A percentile compares a stretch with the other conserved stretches of the same genome.
phyloP scores from a whole-genome alignment of 2,888 invertebrate species.

The Suillia variegata region DNA sequence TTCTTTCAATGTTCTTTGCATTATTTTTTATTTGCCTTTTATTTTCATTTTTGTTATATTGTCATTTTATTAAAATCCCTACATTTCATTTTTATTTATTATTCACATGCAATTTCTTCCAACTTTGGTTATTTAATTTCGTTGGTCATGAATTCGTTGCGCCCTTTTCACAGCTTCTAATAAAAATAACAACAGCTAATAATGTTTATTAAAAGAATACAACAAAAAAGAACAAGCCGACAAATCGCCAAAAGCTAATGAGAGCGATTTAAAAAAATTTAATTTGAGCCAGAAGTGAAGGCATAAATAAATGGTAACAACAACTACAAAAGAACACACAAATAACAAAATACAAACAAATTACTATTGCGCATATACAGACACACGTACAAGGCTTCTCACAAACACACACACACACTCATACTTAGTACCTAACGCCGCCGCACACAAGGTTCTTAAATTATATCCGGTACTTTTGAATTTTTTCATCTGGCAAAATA shows the following conservation, averaged over 20 bases:
- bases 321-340: not conserved
- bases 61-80: too few relatives aligned
- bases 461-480: not conserved
- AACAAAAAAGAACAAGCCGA: too few relatives aligned
- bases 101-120: too few relatives aligned
- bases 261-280: conserved; percentile 20
- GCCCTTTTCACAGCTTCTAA: too few relatives aligned
- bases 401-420: not conserved
- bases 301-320: not conserved
- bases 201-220: too few relatives aligned
- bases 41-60: too few relatives aligned
- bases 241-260: conserved; percentile 15
- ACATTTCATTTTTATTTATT: too few relatives aligned
- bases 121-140: too few relatives aligned
- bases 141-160: too few relatives aligned
- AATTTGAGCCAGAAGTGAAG: conserved; percentile 13
- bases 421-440: not conserved
- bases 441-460: not conserved
- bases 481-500: not conserved
- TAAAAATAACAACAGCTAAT: not conserved
- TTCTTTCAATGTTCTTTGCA: too few relatives aligned
- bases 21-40: too few relatives aligned
- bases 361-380: conserved; percentile 7
- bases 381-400: not conserved
- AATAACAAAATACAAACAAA: conserved; percentile 7